Conservation (phyloP, 2,797 vertebrate genomes). For the Rhinoraja longicauda region DNA sequence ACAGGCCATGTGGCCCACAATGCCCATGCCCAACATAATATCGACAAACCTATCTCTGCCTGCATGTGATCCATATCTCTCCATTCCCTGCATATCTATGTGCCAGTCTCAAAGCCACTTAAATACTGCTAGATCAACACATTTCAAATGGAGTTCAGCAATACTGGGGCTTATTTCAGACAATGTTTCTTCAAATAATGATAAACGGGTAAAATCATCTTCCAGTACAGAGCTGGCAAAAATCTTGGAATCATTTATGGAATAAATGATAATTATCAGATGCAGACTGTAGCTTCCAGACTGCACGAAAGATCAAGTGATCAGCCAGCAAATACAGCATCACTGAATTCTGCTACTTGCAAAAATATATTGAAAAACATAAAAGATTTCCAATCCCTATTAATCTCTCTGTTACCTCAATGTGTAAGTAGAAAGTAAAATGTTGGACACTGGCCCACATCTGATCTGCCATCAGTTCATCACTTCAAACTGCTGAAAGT, state of each 20-base stretch:
- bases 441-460: background rate
- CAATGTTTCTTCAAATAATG: background rate
- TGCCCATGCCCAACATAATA: too few relatives aligned
- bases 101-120: too few relatives aligned
- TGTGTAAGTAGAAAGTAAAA: background rate
- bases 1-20: too few relatives aligned
- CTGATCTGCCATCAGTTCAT: background rate
- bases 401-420: background rate
- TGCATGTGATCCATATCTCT: too few relatives aligned
- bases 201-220: background rate
- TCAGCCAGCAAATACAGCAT: background rate
- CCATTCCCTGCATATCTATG: too few relatives aligned
- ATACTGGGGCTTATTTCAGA: background rate
- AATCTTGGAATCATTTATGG: background rate
- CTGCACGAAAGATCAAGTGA: background rate
- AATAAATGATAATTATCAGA: background rate
- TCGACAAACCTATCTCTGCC: too few relatives aligned
- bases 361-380: background rate
- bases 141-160: background rate
- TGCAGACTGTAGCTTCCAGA: background rate
- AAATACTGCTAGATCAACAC: too few relatives aligned
- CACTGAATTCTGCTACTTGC: background rate
- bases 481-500: background rate
- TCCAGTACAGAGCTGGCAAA: background rate
- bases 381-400: background rate